Base-by-base conservation (phyloP, 2,797 vertebrate genomes). In the Propithecus perrieri region DNA sequence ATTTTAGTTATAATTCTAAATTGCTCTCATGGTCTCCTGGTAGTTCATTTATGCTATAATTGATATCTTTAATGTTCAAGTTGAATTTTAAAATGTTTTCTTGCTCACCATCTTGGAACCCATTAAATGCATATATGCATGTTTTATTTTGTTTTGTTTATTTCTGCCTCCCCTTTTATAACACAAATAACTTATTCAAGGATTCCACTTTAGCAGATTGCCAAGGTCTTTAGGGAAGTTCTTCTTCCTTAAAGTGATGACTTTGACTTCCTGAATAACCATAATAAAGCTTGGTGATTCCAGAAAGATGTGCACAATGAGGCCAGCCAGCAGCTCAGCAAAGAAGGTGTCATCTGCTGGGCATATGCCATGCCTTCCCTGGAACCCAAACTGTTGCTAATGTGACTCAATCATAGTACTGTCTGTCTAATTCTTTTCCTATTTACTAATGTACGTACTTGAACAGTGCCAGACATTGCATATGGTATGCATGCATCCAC, bases 41-140 rank as follows among this genome's bases (percentile, higher is more conserved):
- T 65, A 57, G 24, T 61, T 91, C 2, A 72, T 22, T 59, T 74
- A 50, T 72, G 10, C 22, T 30, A 20, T 38, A 28, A 86, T 6
- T 43, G 10, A 30, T 50, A 50, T 50, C 48, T 50, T 61, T 74
- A 78, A 48, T 89, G 2, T 41, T 63, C 33, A 67, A 53, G 78
- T 48, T 95, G 9, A 4, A 3, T 86, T 97, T 88, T 55, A 67
- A 50, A 50, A 61, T 78, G 4, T 81, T n/a, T 87, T 87, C 15
- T 72, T 2, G n/a, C 11, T 76, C 18, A 83, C 1, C 0, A 72
- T 83, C 55, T 35, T 75, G 24, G 30, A 91, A 85, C 3, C 6
- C 4, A 86, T n/a, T 67, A 78, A 85, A 33, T 78, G 28, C 43
- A 43, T 43, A 43, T 43, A 43, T 43, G 43, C 7, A 5, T 43